Percentiles rank a stretch among this genome's conserved stretches.
These are phyloP conservation scores for Girardia tigrina DNA, from an alignment of 2,888 invertebrate genomes.

Conservation along the genomic window DNA sequence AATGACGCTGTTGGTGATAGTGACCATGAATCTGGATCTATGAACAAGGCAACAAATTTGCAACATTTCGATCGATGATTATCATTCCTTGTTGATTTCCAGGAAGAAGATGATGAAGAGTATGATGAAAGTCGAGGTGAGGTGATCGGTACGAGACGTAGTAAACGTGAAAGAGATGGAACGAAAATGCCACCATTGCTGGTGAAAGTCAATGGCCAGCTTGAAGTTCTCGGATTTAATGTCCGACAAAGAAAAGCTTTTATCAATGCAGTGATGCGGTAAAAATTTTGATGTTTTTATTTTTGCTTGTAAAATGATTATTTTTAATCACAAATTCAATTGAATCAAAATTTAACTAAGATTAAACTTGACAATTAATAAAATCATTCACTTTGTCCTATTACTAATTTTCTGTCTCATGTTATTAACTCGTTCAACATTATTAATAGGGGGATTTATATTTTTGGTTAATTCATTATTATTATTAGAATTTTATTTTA, in stretches of 20 bases:
- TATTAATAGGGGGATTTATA: no score
- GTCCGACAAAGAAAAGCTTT: conserved; percentile 94
- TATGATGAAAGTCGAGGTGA: conserved; percentile 67
- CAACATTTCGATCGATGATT: not conserved
- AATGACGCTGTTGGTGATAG: conserved; percentile 37
- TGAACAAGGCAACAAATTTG: conserved; percentile 29
- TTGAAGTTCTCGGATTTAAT: conserved; percentile 96
- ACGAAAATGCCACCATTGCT: conserved; percentile 88
- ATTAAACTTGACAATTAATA: no score
- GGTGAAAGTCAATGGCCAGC: conserved; percentile 90
- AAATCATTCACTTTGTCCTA: no score
- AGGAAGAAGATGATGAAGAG: conserved; percentile 85
- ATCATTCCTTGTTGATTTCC: not conserved
- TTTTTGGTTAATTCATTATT: no score
- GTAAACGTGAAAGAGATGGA: conserved; percentile 57
- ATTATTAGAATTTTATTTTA: no score
- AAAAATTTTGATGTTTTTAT: no score
- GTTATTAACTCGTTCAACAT: no score
- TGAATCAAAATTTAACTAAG: no score
- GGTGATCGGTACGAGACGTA: conserved; percentile 53
- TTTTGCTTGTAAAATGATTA: no score
- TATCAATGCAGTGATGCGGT: conserved; percentile 93
- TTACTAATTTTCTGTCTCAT: no score
- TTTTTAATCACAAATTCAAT: no score
- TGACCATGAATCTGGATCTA: conserved; percentile 58